Evolutionary conservation across 2,888 invertebrate genomes (phyloP).

Genomic region (Patella pellucida): DNA sequence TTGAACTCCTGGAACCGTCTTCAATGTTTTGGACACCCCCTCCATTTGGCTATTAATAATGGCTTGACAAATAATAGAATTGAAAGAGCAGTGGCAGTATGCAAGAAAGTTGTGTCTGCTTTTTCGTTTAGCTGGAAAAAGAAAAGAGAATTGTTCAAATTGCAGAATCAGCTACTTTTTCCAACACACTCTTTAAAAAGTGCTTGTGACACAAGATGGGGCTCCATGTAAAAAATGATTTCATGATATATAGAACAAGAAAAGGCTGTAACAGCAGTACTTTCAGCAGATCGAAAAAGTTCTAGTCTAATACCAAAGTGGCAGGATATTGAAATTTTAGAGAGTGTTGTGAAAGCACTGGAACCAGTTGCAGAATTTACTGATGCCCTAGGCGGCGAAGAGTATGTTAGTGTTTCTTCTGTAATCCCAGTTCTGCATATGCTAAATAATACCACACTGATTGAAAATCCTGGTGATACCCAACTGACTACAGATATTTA

Average conservation of each 20-base stretch:
- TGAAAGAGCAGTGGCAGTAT: neutral
- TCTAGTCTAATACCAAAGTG: neutral
- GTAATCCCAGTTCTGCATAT: neutral
- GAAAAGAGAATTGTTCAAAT: neutral
- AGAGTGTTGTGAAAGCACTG: neutral
- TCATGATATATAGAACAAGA: neutral
- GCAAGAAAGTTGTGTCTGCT: neutral
- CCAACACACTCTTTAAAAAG: neutral
- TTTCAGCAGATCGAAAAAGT: neutral
- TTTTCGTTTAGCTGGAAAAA: neutral
- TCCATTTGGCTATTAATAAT: too few relatives aligned
- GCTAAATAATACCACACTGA: neutral
- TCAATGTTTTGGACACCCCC: too few relatives aligned
- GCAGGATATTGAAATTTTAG: neutral
- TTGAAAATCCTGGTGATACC: neutral
- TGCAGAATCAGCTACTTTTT: neutral
- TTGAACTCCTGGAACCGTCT: too few relatives aligned
- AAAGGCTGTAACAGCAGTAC: neutral
- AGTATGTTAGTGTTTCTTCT: neutral
- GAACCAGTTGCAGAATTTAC: neutral
- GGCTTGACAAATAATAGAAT: too few relatives aligned
- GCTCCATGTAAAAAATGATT: neutral
- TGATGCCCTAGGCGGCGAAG: neutral
- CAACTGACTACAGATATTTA: neutral
- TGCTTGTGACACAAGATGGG: neutral